Conservation (phyloP, 2,113 vertebrate species). For the Megatriorchis doriae region DNA sequence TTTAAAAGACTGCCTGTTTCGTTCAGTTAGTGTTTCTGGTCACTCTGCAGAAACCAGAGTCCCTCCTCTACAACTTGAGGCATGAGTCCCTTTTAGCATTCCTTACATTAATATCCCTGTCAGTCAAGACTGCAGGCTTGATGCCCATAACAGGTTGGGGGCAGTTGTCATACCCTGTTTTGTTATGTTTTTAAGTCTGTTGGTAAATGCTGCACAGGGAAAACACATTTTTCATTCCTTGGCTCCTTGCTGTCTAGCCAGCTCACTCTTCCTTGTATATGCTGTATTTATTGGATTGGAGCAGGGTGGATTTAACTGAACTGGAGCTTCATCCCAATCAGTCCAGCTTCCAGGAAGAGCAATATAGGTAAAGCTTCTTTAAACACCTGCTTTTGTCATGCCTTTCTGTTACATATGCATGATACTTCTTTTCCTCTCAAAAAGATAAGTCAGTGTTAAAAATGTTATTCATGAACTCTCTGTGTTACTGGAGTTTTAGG, state of each 20-base stretch:
- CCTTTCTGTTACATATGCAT: background rate
- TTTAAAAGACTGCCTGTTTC: background rate
- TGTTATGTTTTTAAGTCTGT: background rate
- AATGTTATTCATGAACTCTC: background rate
- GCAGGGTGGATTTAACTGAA: background rate
- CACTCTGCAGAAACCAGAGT: background rate
- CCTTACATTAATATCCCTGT: background rate
- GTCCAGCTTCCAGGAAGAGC: background rate
- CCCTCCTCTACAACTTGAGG: background rate
- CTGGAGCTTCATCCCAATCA: background rate
- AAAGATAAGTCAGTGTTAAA: background rate
- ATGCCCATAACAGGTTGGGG: background rate
- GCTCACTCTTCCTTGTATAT: background rate
- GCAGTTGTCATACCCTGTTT: background rate
- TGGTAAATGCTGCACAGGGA: background rate
- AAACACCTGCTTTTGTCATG: background rate
- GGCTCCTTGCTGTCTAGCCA: background rate
- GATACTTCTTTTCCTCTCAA: background rate
- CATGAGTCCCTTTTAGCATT: background rate
- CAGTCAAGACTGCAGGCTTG: background rate
- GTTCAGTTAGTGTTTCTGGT: background rate
- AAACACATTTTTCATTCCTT: background rate
- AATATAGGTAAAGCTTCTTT: background rate
- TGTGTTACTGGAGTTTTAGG: background rate
- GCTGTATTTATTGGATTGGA: background rate